phyloP scores from a whole-genome alignment of 2,113 vertebrate species.

The Xiphorhynchus elegans region DNA sequence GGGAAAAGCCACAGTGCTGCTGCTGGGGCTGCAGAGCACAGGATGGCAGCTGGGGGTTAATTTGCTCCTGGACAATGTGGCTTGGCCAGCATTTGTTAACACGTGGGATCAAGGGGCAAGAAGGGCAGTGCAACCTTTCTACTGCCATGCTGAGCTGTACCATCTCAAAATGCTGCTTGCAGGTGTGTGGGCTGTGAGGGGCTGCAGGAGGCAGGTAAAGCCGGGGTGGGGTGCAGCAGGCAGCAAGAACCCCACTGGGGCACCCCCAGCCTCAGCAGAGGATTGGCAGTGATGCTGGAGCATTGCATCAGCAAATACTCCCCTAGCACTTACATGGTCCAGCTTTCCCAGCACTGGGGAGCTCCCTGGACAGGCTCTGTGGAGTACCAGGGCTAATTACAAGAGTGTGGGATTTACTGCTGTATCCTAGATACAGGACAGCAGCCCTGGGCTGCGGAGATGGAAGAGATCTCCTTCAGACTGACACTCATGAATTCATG shows the following conservation, averaged over 20 bases:
- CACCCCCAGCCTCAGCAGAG: neutral
- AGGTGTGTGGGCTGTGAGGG: neutral
- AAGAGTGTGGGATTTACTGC: neutral
- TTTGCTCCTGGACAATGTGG: neutral
- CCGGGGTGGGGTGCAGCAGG: neutral
- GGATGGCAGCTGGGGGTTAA: neutral
- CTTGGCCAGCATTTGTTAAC: neutral
- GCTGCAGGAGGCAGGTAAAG: neutral
- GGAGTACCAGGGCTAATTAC: constrained; percentile 10
- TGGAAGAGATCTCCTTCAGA: neutral
- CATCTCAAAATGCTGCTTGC: neutral
- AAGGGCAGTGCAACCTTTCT: neutral
- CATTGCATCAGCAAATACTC: neutral
- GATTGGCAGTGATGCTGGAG: neutral
- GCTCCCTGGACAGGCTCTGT: neutral
- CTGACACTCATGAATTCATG: neutral
- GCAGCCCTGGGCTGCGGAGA: neutral
- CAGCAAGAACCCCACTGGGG: too few species aligned
- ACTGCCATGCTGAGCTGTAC: neutral
- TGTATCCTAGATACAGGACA: neutral
- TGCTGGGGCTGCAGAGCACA: neutral
- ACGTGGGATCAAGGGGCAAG: neutral
- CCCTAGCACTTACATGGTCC: neutral
- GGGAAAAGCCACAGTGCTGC: neutral
- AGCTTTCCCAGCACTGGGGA: accelerated